Evolutionary conservation across 2,113 vertebrate species (phyloP).

Genomic region (Trogon surrucura): DNA sequence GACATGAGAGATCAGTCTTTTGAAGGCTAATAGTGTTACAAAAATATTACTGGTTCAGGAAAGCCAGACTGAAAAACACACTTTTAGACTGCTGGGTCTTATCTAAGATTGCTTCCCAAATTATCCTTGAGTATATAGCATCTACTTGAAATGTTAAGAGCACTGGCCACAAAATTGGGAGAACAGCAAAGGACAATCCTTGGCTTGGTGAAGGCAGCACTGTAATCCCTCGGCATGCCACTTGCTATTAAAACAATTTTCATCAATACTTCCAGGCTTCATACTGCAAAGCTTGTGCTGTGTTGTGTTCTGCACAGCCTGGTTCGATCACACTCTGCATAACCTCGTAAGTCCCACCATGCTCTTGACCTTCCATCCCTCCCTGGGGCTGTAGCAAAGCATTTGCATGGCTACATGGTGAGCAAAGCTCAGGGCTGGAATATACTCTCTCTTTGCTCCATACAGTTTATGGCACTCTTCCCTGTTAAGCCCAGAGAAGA

Average conservation of each 20-base stretch:
- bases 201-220: not conserved
- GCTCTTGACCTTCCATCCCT: not conserved
- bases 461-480: not conserved
- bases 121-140: not conserved
- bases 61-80: not conserved
- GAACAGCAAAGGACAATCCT: not conserved
- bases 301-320: not conserved
- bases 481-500: not conserved
- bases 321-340: not conserved
- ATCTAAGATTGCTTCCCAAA: not conserved
- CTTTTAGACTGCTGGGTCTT: not conserved
- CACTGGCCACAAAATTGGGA: not conserved
- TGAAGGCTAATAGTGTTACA: not conserved
- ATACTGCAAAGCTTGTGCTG: not conserved
- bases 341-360: not conserved
- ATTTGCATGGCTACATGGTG: not conserved
- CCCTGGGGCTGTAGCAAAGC: not conserved
- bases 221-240: not conserved
- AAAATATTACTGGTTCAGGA: not conserved
- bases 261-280: not conserved
- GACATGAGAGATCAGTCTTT: not conserved
- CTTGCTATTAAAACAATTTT: not conserved
- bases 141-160: not conserved
- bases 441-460: accelerated
- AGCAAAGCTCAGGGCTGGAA: not conserved